phyloP scores from a whole-genome alignment of 2,113 vertebrate species.

The Campylorhamphus procurvoides region DNA sequence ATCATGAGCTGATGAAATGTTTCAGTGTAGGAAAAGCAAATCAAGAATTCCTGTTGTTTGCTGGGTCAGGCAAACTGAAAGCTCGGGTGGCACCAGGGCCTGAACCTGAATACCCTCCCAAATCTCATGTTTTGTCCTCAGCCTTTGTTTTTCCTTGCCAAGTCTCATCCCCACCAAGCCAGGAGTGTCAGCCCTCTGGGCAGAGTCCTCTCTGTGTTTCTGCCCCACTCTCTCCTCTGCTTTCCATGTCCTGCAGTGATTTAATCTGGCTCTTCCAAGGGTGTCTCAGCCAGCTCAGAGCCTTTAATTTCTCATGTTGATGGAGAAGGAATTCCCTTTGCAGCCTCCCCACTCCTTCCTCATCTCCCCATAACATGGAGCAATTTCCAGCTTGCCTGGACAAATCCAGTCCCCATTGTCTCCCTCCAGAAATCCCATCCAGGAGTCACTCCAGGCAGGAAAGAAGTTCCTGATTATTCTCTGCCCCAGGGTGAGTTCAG shows the following conservation, averaged over 20 bases:
- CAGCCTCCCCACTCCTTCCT: neutral
- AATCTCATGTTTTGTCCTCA: neutral
- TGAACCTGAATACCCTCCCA: neutral
- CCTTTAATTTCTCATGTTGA: neutral
- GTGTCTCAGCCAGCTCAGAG: neutral
- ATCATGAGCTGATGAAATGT: neutral
- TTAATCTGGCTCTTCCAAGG: neutral
- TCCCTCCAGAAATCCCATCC: neutral
- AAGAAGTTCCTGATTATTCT: neutral
- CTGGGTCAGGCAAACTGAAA: neutral
- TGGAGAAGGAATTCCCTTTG: neutral
- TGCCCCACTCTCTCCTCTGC: neutral
- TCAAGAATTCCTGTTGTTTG: neutral
- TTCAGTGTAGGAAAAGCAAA: neutral
- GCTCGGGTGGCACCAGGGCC: neutral
- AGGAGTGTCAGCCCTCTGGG: neutral
- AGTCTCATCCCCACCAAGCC: rapidly evolving
- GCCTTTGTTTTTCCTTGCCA: neutral
- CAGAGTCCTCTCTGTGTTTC: neutral
- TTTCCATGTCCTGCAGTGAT: neutral
- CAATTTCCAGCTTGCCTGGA: neutral
- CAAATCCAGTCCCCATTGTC: neutral
- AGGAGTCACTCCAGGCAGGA: neutral
- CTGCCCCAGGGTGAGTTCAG: neutral
- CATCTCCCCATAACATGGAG: neutral